Evolutionary conservation across 2,797 vertebrate species (phyloP).

Genomic region (Percopsis omiscomaycus): DNA sequence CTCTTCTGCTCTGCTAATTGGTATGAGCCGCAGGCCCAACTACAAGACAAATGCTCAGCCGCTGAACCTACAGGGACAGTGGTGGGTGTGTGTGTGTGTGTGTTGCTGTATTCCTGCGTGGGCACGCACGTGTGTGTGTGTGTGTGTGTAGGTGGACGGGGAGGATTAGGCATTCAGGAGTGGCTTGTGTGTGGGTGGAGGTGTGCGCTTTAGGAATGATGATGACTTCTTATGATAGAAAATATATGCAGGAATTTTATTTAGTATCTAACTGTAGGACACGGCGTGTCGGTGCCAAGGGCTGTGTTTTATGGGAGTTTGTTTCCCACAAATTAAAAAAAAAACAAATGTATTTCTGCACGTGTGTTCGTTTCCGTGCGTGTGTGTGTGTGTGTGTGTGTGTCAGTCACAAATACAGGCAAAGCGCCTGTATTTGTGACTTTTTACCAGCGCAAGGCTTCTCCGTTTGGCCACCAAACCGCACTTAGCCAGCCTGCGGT

Average conservation of each 20-base stretch:
- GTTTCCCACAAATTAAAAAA: constrained; percentile 48
- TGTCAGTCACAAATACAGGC: too few species aligned
- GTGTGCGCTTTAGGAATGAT: constrained; percentile 43
- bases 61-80: constrained; percentile 50
- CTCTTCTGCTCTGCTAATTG: constrained; percentile 75
- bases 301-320: constrained; percentile 13
- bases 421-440: constrained; percentile 16
- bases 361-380: constrained; percentile 13
- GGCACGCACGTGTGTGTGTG: constrained; percentile 29
- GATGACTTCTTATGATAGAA: constrained; percentile 50
- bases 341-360: constrained; percentile 18
- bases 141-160: constrained; percentile 14
- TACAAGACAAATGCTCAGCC: constrained; percentile 62
- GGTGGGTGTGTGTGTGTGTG: background rate
- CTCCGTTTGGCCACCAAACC: constrained; percentile 38
- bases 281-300: constrained; percentile 33
- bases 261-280: constrained; percentile 19
- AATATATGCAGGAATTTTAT: constrained; percentile 46
- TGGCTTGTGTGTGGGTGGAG: constrained; percentile 39
- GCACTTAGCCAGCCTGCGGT: constrained; percentile 55
- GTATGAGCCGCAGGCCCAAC: constrained; percentile 61
- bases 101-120: constrained; percentile 21
- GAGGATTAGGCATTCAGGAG: constrained; percentile 58
- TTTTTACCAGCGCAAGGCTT: constrained; percentile 35
- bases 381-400: constrained; percentile 11